Evolutionary conservation across 2,888 invertebrate genomes (phyloP), one percentile per base, ranked within the genome.

Genomic region (Eristalinus sepulchralis): DNA sequence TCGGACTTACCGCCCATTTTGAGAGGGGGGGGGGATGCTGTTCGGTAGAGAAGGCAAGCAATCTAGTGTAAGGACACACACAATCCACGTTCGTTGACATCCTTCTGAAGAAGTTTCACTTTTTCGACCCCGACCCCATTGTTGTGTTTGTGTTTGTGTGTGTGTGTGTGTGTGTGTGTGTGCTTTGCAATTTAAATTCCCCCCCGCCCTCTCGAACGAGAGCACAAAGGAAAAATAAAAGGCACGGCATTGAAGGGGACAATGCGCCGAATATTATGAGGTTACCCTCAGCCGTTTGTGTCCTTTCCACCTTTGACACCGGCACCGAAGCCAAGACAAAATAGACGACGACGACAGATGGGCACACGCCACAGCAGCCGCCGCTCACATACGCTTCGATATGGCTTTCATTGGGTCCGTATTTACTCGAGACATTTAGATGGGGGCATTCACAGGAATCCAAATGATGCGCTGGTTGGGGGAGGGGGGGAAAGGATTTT

Each of bases 31-130:
- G 11, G 57, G 11, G 57, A 24, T 0, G 24, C 10, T 3, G 22
- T 2, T 39, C 11, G 6, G 22, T 20, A 55, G 34, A 71, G 68
- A 36, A 47, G 39, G 39, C 63, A 70, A 70, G 5, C 55, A 81
- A 64, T 75, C 63, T 68, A 57, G 33, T 81, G 34, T 27, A 77
- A 71, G 71, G 77, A 71, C 53, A 60, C 39, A 57, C 59, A 47
- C 60, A 64, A 67, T 83, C 63, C 33, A 24, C 78, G 72, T 83
- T 78, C 83, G 55, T 60, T 73, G 59, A 78, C 83, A 68, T 72
- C 67, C 36, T 33, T 67, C 57, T 73, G 27, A 78, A 77, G 77
- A 31, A 82, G 70, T 60, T 72, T 83, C 68, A 62, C 62, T 71
- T 71, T 77, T 47, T 13, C 36, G 24, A 57, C 57, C 24, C 24